A percentile compares a stretch with the other conserved stretches of the same genome.
Evolutionary conservation across 2,797 vertebrate species (phyloP).

Genomic region (Mareca penelope): DNA sequence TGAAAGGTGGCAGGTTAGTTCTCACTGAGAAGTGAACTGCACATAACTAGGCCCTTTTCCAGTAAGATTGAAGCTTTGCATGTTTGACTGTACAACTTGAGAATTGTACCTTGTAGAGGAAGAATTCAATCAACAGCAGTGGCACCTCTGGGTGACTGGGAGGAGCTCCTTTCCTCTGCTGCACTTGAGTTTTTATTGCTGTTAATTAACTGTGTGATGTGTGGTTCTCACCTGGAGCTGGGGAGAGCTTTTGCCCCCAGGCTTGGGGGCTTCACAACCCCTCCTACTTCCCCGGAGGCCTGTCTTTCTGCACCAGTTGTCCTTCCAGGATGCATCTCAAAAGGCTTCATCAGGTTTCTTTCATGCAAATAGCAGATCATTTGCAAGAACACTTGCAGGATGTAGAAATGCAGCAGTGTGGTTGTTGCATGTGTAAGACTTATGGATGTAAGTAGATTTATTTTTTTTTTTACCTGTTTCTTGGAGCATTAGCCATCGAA

Average conservation of each 20-base stretch:
- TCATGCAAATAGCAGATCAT: not conserved
- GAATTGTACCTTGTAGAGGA: not conserved
- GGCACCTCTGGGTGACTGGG: not conserved
- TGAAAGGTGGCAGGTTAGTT: not conserved
- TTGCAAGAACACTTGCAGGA: not conserved
- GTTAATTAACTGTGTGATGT: not conserved
- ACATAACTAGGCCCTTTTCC: not conserved
- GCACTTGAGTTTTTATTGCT: not conserved
- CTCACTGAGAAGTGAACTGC: not conserved
- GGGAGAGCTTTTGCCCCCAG: not conserved
- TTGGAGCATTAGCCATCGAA: not conserved
- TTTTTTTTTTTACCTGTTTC: not conserved
- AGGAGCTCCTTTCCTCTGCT: not conserved
- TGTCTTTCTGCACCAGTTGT: not conserved
- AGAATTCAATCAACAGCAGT: not conserved
- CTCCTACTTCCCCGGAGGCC: not conserved
- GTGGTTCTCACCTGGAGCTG: not conserved
- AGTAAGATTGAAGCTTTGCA: not conserved
- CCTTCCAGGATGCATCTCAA: not conserved
- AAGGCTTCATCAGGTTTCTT: not conserved
- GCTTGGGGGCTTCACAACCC: not conserved
- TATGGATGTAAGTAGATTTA: not conserved
- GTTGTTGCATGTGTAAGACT: not conserved
- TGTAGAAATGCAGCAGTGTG: not conserved
- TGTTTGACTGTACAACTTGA: not conserved